Conservation (phyloP, 2,888 invertebrate species). For the Temnothorax ravouxi region DNA sequence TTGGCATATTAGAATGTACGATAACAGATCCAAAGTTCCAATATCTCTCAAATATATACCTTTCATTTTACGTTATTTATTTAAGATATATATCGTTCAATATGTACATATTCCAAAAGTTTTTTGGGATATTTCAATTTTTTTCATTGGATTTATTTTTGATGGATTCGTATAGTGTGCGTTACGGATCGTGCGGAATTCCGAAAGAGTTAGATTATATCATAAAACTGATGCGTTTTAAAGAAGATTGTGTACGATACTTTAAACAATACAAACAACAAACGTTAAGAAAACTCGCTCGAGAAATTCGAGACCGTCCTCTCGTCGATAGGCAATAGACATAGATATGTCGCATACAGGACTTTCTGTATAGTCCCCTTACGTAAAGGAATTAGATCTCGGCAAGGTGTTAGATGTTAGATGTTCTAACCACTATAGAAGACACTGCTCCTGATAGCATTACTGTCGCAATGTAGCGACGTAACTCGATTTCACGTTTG, state of each 20-base stretch:
- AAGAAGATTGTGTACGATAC: background rate
- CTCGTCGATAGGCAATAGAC: background rate
- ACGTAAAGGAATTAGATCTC: slow-evolving; percentile 29
- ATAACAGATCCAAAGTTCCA: background rate
- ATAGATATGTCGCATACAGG: too few species aligned
- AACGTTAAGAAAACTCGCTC: background rate
- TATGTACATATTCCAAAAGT: background rate
- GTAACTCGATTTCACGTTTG: slow-evolving; percentile 40
- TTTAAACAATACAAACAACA: background rate
- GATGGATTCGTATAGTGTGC: background rate
- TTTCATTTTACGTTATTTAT: slow-evolving; percentile 10
- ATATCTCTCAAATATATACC: background rate
- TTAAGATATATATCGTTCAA: background rate
- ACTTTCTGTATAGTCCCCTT: background rate
- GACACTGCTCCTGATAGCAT: slow-evolving; percentile 24
- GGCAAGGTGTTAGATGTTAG: slow-evolving; percentile 13
- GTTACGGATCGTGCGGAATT: background rate
- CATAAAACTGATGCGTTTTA: background rate
- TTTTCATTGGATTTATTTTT: background rate
- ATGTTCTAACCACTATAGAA: slow-evolving; percentile 9
- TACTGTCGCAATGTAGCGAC: slow-evolving; percentile 35
- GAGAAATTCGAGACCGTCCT: background rate
- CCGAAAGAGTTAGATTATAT: background rate
- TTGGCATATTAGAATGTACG: background rate
- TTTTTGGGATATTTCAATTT: background rate